A percentile compares a stretch with the other conserved stretches of the same genome.
Conservation (phyloP, 2,888 invertebrate species). For the Criorhina ranunculi region DNA sequence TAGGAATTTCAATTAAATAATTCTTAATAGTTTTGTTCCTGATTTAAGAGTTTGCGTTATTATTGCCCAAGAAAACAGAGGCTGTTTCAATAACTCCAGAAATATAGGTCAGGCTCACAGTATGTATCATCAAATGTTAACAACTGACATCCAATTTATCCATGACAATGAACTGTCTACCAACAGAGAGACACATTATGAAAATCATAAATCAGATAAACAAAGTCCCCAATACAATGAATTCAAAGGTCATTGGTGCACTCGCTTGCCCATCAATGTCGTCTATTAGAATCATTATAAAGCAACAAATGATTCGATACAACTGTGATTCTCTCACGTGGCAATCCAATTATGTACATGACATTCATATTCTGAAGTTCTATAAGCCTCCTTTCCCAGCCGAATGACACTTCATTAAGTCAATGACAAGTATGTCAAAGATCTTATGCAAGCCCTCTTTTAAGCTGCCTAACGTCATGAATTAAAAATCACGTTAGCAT, state of each 20-base stretch:
- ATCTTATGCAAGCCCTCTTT: neutral
- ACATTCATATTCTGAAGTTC: constrained; percentile 56
- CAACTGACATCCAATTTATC: constrained; percentile 1
- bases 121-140: no score
- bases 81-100: no score
- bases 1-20: no score
- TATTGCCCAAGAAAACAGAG: no score
- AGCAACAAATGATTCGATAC: constrained; percentile 4
- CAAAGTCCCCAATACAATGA: neutral
- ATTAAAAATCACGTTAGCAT: constrained; percentile 22
- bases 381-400: constrained; percentile 23
- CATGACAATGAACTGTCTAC: constrained; percentile 30
- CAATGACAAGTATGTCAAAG: constrained; percentile 7
- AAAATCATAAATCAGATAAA: neutral
- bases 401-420: constrained; percentile 39
- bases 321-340: constrained; percentile 31
- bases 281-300: neutral
- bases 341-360: constrained; percentile 60
- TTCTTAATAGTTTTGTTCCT: no score
- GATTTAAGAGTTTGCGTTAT: no score
- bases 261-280: neutral
- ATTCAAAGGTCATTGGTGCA: constrained; percentile 19
- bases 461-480: neutral
- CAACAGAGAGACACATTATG: neutral
- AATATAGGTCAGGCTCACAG: no score